These are phyloP conservation scores for Limosa lapponica DNA, from an alignment of 2,797 vertebrate genomes.

Conservation along the genomic window DNA sequence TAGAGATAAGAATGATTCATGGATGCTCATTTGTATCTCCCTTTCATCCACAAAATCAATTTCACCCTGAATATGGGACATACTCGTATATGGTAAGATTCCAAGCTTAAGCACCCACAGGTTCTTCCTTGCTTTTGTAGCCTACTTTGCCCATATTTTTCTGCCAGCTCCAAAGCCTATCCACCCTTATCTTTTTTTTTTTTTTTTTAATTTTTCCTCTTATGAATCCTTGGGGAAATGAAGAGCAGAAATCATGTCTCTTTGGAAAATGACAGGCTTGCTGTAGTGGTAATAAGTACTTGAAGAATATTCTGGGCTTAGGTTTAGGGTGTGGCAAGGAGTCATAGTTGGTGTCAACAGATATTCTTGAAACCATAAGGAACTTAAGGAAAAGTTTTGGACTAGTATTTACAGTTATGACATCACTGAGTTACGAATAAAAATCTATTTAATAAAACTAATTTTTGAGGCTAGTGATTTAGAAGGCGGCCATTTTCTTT, in stretches of 20 bases:
- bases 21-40: not conserved
- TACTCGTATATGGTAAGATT: not conserved
- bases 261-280: not conserved
- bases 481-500: not conserved
- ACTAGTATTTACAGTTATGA: not conserved
- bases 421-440: not conserved
- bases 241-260: not conserved
- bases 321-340: not conserved
- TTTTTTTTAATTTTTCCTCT: not conserved
- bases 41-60: not conserved
- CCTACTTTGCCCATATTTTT: not conserved
- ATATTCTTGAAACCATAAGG: not conserved
- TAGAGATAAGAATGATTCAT: not conserved
- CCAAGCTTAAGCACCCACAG: not conserved
- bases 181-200: not conserved
- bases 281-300: not conserved
- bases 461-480: not conserved
- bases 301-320: not conserved
- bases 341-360: not conserved
- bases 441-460: not conserved
- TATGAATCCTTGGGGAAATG: not conserved
- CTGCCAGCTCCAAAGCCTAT: not conserved
- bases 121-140: not conserved
- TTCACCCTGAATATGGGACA: not conserved
- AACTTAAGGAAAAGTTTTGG: not conserved